Percentiles rank a stretch among this genome's conserved stretches.
Conservation (phyloP, 2,113 vertebrate genomes). For the Nipponia nippon region DNA sequence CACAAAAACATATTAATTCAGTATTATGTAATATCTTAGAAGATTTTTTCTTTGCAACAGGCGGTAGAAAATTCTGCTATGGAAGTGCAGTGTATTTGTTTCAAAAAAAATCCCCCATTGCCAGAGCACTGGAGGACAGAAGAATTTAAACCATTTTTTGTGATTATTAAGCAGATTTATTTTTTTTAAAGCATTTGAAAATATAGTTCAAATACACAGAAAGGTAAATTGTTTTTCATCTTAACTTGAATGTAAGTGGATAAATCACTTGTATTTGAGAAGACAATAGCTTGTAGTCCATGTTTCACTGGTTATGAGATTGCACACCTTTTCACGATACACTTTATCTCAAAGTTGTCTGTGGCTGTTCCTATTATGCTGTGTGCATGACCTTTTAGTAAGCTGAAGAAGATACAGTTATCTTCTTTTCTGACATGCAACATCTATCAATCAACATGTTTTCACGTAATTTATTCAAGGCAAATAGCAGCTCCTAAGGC, state of each 20-base stretch:
- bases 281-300: conserved; percentile 74
- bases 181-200: not conserved
- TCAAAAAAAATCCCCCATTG: not conserved
- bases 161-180: not conserved
- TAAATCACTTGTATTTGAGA: conserved; percentile 70
- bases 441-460: conserved; percentile 96
- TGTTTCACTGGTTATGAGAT: conserved; percentile 67
- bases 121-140: not conserved
- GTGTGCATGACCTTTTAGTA: conserved; percentile 94
- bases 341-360: conserved; percentile 81
- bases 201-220: not conserved
- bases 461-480: conserved; percentile 87
- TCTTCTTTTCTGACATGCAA: conserved; percentile 92
- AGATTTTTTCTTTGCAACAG: not conserved
- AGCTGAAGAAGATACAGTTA: conserved; percentile 95
- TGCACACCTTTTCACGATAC: conserved; percentile 71
- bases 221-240: conserved; percentile 39
- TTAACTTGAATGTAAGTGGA: conserved; percentile 61
- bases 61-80: not conserved
- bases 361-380: conserved; percentile 89
- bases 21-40: not conserved
- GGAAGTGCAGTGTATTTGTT: not conserved
- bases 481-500: conserved; percentile 85
- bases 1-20: not conserved
- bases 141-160: not conserved